These are phyloP conservation scores for Heterotilapia buettikoferi DNA, from an alignment of 2,113 vertebrate genomes.

Conservation along the genomic window DNA sequence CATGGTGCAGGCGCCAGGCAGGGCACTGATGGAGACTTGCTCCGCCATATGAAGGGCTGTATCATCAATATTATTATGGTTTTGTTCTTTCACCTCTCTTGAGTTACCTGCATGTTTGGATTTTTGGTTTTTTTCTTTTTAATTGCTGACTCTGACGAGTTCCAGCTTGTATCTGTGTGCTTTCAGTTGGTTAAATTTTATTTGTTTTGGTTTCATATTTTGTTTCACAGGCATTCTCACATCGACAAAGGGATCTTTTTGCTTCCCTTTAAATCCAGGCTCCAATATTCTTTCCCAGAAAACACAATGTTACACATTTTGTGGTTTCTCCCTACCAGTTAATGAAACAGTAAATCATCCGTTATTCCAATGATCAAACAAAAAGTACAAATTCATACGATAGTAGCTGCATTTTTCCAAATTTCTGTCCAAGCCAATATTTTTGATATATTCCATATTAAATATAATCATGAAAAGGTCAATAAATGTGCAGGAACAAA, in stretches of 20 bases:
- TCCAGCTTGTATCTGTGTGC: constrained; percentile 66
- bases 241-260: constrained; percentile 29
- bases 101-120: constrained; percentile 75
- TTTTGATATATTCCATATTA: background rate
- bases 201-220: constrained; percentile 39
- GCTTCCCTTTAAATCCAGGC: constrained; percentile 16
- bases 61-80: constrained; percentile 77
- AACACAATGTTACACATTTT: background rate
- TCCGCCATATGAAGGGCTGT: constrained; percentile 79
- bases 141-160: constrained; percentile 72
- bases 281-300: constrained; percentile 18
- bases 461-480: background rate
- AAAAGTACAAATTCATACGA: background rate
- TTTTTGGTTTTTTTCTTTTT: background rate
- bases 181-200: constrained; percentile 12
- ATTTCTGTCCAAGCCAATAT: background rate
- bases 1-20: constrained; percentile 84
- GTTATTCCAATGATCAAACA: background rate
- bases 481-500: background rate
- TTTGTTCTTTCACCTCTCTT: constrained; percentile 56
- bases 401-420: background rate
- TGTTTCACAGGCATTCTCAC: constrained; percentile 52
- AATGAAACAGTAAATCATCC: background rate
- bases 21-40: constrained; percentile 82
- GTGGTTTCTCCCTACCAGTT: background rate